Evolutionary conservation across 2,797 vertebrate species (phyloP).

Genomic region (Borostomias antarcticus): DNA sequence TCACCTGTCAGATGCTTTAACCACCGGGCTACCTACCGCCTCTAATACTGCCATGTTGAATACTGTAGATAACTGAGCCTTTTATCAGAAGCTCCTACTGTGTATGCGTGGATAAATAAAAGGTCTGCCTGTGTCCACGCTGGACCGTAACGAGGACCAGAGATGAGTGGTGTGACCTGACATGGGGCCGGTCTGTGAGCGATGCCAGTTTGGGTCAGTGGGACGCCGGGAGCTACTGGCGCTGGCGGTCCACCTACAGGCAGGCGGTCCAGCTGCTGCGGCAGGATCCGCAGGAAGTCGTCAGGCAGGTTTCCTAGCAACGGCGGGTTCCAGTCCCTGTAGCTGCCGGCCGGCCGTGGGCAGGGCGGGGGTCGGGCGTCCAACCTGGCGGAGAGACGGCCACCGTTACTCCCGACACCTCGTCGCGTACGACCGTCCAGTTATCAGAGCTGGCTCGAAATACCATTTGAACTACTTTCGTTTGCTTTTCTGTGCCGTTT

Average conservation of each 20-base stretch:
- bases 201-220: not conserved
- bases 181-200: not conserved
- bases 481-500: too few relatives aligned
- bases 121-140: not conserved
- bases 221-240: slow-evolving; percentile 3
- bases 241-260: slow-evolving; percentile 73
- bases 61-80: too few relatives aligned
- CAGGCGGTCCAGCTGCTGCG: slow-evolving; percentile 83
- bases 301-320: slow-evolving; percentile 93
- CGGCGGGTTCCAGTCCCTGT: slow-evolving; percentile 94
- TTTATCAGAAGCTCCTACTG: too few relatives aligned
- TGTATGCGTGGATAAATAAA: not conserved
- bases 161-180: too few relatives aligned
- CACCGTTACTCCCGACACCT: too few relatives aligned
- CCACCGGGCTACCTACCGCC: too few relatives aligned
- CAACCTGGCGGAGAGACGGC: slow-evolving; percentile 66
- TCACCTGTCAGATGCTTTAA: too few relatives aligned
- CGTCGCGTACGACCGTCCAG: too few relatives aligned
- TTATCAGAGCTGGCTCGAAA: too few relatives aligned
- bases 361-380: slow-evolving; percentile 72
- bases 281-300: slow-evolving; percentile 93
- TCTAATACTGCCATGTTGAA: too few relatives aligned
- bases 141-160: too few relatives aligned
- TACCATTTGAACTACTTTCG: too few relatives aligned
- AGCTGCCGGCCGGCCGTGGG: slow-evolving; percentile 71